phyloP scores from a whole-genome alignment of 2,888 invertebrate genomes.

The Julus scanicus region DNA sequence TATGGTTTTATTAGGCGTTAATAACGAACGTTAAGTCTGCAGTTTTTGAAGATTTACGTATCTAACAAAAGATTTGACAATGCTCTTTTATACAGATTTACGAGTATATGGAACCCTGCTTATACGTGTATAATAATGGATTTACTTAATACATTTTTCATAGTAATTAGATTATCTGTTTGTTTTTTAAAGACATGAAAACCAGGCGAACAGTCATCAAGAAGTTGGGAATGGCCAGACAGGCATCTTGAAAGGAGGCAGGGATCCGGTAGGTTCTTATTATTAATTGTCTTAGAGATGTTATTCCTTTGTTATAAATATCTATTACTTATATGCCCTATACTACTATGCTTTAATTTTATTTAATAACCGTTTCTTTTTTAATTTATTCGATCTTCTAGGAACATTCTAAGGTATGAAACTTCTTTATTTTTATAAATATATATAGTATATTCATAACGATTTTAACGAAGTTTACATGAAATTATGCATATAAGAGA shows the following conservation, averaged over 20 bases:
- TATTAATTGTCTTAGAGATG: background rate
- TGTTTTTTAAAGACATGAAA: slow-evolving; percentile 55
- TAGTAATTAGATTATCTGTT: background rate
- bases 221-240: slow-evolving; percentile 57
- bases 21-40: background rate
- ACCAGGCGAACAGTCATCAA: slow-evolving; percentile 52
- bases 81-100: background rate
- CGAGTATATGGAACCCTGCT: too few relatives aligned
- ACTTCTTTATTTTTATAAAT: background rate
- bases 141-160: too few relatives aligned
- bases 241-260: slow-evolving; percentile 13
- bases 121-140: too few relatives aligned
- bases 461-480: too few relatives aligned
- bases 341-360: too few relatives aligned
- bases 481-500: background rate
- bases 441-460: background rate
- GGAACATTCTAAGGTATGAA: slow-evolving; percentile 54
- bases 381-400: background rate
- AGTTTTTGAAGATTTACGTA: background rate
- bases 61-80: background rate
- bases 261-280: slow-evolving; percentile 38
- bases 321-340: too few relatives aligned
- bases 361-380: background rate
- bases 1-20: background rate
- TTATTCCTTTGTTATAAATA: background rate